A percentile compares a stretch with the other conserved stretches of the same genome.
Evolutionary conservation across 2,888 invertebrate species (phyloP).

Genomic region (Drosophila lutescens): DNA sequence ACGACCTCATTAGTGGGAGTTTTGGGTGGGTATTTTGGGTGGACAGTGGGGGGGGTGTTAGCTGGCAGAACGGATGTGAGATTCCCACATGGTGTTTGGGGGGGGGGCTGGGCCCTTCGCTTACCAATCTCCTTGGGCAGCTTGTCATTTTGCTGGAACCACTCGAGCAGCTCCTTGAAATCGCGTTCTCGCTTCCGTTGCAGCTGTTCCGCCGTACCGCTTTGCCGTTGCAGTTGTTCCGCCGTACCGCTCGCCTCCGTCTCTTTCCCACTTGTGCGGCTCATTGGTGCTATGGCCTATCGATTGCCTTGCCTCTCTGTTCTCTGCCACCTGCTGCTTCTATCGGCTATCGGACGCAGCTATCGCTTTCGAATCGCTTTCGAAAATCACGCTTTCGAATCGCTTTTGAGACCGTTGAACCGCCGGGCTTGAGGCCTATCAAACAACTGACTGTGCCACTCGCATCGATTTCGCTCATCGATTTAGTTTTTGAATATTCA

Average conservation of each 20-base stretch:
- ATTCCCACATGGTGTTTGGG: not conserved
- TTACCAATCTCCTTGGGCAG: conserved; percentile 79
- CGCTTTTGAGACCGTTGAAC: conserved; percentile 6
- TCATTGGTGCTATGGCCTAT: conserved; percentile 42
- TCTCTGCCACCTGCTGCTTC: not conserved
- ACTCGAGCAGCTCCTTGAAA: conserved; percentile 64
- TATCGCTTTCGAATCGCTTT: conserved; percentile 5
- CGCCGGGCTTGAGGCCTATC: conserved; percentile 57
- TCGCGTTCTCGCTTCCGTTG: conserved; percentile 47
- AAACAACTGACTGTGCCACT: conserved; percentile 48
- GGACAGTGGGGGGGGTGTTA: not conserved
- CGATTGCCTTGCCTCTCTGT: conserved; percentile 26
- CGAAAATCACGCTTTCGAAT: conserved; percentile 10
- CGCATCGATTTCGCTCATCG: conserved; percentile 22
- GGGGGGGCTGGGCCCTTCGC: not conserved
- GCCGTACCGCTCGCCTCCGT: conserved; percentile 36
- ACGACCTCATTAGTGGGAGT: conserved; percentile 65
- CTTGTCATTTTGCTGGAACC: conserved; percentile 74
- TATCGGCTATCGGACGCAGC: conserved; percentile 13
- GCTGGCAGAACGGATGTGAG: conserved; percentile 10
- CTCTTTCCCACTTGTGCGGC: conserved; percentile 35
- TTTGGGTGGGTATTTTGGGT: not conserved
- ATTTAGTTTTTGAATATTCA: conserved; percentile 46
- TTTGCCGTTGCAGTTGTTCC: conserved; percentile 48
- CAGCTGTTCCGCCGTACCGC: conserved; percentile 55